Conservation (phyloP, 2,113 vertebrate genomes). For the Seriola quinqueradiata region DNA sequence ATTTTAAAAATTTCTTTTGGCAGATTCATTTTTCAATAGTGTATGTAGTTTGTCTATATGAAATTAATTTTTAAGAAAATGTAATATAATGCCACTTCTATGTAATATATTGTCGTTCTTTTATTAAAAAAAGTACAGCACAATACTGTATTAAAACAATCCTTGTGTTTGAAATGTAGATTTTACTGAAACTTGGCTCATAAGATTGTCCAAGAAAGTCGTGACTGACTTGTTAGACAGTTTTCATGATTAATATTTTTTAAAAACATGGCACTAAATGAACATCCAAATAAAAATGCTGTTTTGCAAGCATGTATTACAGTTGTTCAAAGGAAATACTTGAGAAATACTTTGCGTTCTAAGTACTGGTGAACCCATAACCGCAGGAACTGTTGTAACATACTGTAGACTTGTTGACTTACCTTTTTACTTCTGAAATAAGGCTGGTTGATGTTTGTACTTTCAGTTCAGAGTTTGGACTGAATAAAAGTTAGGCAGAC, state of each 20-base stretch:
- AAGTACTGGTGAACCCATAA: background rate
- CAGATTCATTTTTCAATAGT: background rate
- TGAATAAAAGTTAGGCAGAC: too few relatives aligned
- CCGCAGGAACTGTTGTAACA: background rate
- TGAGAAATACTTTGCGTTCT: background rate
- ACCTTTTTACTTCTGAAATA: too few relatives aligned
- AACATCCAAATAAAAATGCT: too few relatives aligned
- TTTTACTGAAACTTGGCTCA: background rate
- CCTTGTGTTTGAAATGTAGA: background rate
- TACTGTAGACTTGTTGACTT: too few relatives aligned
- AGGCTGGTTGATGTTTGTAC: too few relatives aligned
- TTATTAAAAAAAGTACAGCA: conserved; percentile 34
- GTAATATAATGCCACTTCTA: conserved; percentile 42
- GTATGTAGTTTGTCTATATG: conserved; percentile 24
- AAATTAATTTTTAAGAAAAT: conserved; percentile 12
- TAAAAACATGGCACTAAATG: too few relatives aligned
- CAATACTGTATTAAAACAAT: background rate
- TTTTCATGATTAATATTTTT: too few relatives aligned
- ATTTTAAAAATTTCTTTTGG: background rate
- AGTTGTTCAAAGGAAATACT: background rate
- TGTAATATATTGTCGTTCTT: conserved; percentile 42
- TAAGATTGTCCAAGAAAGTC: too few relatives aligned
- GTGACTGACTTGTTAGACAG: too few relatives aligned
- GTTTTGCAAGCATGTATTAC: background rate
- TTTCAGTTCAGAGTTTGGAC: too few relatives aligned